Evolutionary conservation across 35 echinoderm and acorn worm genomes (phyloP), one percentile per base, ranked within the genome.

Genomic region (Lytechinus pictus): DNA sequence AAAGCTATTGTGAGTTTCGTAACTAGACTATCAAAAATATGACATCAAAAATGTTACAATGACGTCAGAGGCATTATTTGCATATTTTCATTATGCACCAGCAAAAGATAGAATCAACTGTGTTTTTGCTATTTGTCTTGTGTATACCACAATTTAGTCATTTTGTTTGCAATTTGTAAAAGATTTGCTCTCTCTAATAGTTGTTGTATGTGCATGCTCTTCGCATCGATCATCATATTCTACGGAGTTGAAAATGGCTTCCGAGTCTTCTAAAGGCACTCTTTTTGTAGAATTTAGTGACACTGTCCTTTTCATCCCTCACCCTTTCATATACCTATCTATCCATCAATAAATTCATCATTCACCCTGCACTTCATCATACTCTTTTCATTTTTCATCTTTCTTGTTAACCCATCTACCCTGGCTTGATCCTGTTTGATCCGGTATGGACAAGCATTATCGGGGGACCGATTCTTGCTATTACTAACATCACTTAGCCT

Each of bases 331-430:
- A 28, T 90, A 90, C 51, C 52, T 89, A 52, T 90, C 27, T 54
- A 90, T 90, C 27, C 14, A 52, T 90, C 52, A 28, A 90, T 90
- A 2, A 28, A 52, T 90, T 90, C 88, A 90, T 90, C 29, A 28
- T 27, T 12, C 88, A 90, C 88, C 28, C 52, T 16, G 88, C 88
- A 90, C 88, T 54, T 52, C 33, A 44, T 90, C 88, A 52, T 52
- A 90, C 16, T 79, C 66, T 16, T n/a, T 90, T 90, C 88, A 90
- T 90, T 54, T 87, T 9, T 90, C 88, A 90, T 90, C 88, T 6
- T 52, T 90, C 28, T 52, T 54, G 88, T 90, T 90, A 90, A 90
- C 88, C 88, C 88, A 90, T 90, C 66, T 79, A 79, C n/a, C 66
- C 66, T 79, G 66, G 66, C 66, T 79, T 79, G 66, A 79, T 79